Evolutionary conservation across 2,888 invertebrate species (phyloP).

Genomic region (Hydriomena furcata): DNA sequence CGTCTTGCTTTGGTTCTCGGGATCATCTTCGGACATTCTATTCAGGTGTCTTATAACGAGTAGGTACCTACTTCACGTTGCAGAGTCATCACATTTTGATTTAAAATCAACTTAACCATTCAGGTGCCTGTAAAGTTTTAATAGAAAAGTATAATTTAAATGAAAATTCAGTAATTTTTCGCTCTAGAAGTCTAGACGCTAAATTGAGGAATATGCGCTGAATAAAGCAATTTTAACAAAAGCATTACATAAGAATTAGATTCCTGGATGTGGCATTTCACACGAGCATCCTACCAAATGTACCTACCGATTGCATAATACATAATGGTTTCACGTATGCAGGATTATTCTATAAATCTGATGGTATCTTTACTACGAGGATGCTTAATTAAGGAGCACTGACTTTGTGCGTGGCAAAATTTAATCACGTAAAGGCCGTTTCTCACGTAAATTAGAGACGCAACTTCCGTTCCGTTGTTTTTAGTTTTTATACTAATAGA

Average conservation of each 20-base stretch:
- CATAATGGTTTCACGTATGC: slow-evolving; percentile 7
- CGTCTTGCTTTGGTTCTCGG: slow-evolving; percentile 1
- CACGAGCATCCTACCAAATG: not conserved
- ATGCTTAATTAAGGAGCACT: slow-evolving; percentile 13
- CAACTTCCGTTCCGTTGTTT: too few relatives aligned
- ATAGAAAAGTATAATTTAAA: too few relatives aligned
- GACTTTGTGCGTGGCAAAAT: not conserved
- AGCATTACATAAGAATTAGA: too few relatives aligned
- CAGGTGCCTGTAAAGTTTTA: too few relatives aligned
- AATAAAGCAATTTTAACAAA: too few relatives aligned
- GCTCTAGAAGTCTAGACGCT: too few relatives aligned
- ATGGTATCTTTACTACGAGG: slow-evolving; percentile 11
- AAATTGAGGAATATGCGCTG: too few relatives aligned
- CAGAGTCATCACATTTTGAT: not conserved
- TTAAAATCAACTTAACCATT: not conserved
- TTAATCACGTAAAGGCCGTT: not conserved
- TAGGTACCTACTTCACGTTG: not conserved
- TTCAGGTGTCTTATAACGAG: not conserved
- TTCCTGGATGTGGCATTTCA: not conserved
- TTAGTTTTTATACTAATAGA: too few relatives aligned
- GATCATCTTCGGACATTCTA: slow-evolving; percentile 7
- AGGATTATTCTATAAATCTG: slow-evolving; percentile 13
- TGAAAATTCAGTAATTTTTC: too few relatives aligned
- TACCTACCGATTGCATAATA: slow-evolving; percentile 4
- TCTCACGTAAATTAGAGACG: too few relatives aligned